Conservation (phyloP, 2,797 vertebrate genomes). For the Anomalospiza imberbis region DNA sequence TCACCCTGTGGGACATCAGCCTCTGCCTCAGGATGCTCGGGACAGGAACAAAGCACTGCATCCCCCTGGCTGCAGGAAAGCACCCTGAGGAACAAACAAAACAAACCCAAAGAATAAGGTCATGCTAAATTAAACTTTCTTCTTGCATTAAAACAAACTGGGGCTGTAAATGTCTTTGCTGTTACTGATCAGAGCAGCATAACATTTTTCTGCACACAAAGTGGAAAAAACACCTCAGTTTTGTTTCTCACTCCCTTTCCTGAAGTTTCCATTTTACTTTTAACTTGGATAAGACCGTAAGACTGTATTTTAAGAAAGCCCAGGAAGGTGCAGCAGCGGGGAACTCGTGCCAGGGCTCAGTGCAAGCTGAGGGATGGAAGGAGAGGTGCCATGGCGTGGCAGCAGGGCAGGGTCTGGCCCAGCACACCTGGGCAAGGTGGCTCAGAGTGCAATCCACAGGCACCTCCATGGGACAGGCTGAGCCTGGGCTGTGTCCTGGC, state of each 20-base stretch:
- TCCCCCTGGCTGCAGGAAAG: background rate
- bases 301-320: background rate
- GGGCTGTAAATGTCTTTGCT: background rate
- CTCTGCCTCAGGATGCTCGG: background rate
- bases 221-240: background rate
- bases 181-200: background rate
- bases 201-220: background rate
- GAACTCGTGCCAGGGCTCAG: background rate
- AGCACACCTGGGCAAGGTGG: background rate
- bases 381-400: background rate
- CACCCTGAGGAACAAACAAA: background rate
- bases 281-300: background rate
- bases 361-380: background rate
- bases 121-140: background rate
- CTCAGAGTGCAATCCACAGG: background rate
- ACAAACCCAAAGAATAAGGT: background rate
- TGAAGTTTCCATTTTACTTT: background rate
- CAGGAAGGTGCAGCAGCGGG: background rate
- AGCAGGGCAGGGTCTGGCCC: too few species aligned
- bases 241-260: background rate
- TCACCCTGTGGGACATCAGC: background rate
- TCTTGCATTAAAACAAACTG: background rate
- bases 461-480: fast-evolving
- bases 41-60: fast-evolving
- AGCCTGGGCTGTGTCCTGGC: background rate